These are phyloP conservation scores for Pollicipes pollicipes DNA, from an alignment of 1,140 invertebrate genomes.

Conservation along the genomic window DNA sequence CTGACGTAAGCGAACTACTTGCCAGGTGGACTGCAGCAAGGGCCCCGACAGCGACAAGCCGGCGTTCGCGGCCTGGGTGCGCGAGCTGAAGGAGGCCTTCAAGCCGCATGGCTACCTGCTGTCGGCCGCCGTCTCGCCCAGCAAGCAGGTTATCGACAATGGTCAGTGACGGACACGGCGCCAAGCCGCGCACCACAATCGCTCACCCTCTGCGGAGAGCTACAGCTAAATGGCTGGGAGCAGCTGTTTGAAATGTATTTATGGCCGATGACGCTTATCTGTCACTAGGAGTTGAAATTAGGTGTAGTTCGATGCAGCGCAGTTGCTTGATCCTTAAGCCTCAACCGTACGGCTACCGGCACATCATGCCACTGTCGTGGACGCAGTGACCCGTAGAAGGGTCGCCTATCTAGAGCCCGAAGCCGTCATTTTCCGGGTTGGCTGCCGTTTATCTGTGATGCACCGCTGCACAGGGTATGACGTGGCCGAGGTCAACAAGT, in stretches of 20 bases:
- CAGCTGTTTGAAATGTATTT: neutral
- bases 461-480: conserved; percentile 49
- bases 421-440: too few species aligned
- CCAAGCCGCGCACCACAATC: neutral
- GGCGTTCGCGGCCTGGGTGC: conserved; percentile 47
- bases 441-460: conserved; percentile 35
- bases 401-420: too few species aligned
- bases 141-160: conserved; percentile 30
- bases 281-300: too few species aligned
- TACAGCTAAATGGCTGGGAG: neutral
- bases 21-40: conserved; percentile 50
- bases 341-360: too few species aligned
- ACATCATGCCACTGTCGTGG: too few species aligned
- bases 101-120: conserved; percentile 46
- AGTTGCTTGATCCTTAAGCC: too few species aligned
- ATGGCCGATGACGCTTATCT: neutral
- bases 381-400: too few species aligned
- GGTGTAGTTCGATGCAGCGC: too few species aligned
- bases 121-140: conserved; percentile 54
- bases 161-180: conserved; percentile 20
- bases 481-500: conserved; percentile 43
- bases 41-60: conserved; percentile 55
- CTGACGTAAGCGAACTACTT: too few species aligned
- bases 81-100: conserved; percentile 50
- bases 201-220: neutral